Base-by-base conservation (phyloP, 2,888 invertebrate genomes). In the Diarsia mendica region DNA sequence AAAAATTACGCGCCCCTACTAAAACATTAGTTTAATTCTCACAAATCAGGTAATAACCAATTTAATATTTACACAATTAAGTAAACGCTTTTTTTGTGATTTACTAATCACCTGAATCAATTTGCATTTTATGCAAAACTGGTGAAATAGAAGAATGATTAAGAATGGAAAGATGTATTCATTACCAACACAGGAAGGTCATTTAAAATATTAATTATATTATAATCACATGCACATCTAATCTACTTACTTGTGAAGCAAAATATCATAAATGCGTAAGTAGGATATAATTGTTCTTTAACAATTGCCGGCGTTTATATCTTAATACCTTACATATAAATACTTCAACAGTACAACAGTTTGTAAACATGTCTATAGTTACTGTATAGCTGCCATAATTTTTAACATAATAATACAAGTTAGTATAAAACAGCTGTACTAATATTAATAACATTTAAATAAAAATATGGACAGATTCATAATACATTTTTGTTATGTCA, bases 401-500 rank as follows among this genome's bases (percentile, higher is more conserved):
- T 71, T 61, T 61, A 33, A 44, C 13, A n/a, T 67, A 72, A 48
- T 46, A 77, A 23, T 55, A 63, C 20, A 75, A 46, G 67, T 49
- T 28, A 55, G 51, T 33, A 58, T 11, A 71, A 39, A 39, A 67
- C 49, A 72, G 44, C 33, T 76, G 60, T 49, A 72, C 53, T 58
- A 53, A 75, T 72, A 70, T 49, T 55, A 79, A 77, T 39, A 51
- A 63, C 65, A 69, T 39, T 39, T 65, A 75, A 61, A 58, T 51
- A 55, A 75, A 72, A 80, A 67, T 66, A 84, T 75, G 85, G 78
- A 84, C 77, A 82, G 70, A 79, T 82, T 75, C 61, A 75, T 82
- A 85, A 86, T 86, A 82, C 75, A 68, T 71, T 71, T 70, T 63
- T 51, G 72, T 72, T 18, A 77, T 72, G 75, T 67, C 61, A 67